A percentile compares a stretch with the other conserved stretches of the same genome.
phyloP scores from a whole-genome alignment of 2,888 invertebrate genomes.

The Marasmarcha lunaedactyla region DNA sequence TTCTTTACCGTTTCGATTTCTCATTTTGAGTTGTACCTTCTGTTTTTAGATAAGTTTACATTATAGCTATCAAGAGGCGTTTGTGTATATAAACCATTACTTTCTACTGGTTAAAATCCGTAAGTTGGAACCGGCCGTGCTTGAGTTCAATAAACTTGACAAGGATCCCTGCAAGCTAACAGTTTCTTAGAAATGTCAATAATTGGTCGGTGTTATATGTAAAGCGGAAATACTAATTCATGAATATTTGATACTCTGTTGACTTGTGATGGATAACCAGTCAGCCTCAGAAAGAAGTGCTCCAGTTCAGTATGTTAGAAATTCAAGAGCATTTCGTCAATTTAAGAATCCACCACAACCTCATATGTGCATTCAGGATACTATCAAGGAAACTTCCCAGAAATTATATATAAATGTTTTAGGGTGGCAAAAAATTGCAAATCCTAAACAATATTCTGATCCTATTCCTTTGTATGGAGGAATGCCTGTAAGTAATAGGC shows the following conservation, averaged over 20 bases:
- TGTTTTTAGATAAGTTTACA: no score
- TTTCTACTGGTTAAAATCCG: not conserved
- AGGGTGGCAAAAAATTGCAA: constrained; percentile 79
- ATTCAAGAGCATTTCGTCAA: constrained; percentile 73
- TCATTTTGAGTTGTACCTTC: constrained; percentile 12
- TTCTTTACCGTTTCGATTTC: constrained; percentile 24
- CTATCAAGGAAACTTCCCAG: constrained; percentile 69
- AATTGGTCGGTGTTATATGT: not conserved
- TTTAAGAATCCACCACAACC: constrained; percentile 82
- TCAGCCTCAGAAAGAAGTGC: constrained; percentile 47
- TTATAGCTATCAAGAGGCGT: no score
- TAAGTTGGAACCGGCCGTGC: not conserved
- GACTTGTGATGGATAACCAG: constrained; percentile 53
- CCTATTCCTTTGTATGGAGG: constrained; percentile 80
- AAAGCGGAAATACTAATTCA: not conserved
- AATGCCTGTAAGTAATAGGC: constrained; percentile 67
- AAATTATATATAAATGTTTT: constrained; percentile 76
- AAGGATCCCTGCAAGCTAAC: constrained; percentile 20
- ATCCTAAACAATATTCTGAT: constrained; percentile 74
- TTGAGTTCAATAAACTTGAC: constrained; percentile 56
- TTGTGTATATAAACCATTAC: no score
- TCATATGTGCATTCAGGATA: constrained; percentile 79
- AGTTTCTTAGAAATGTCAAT: constrained; percentile 36
- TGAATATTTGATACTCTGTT: no score
- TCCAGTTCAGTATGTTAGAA: constrained; percentile 69